Percentiles rank a stretch among this genome's conserved stretches.
Conservation (phyloP, 1,140 invertebrate genomes). For the Oryctes rhinoceros region DNA sequence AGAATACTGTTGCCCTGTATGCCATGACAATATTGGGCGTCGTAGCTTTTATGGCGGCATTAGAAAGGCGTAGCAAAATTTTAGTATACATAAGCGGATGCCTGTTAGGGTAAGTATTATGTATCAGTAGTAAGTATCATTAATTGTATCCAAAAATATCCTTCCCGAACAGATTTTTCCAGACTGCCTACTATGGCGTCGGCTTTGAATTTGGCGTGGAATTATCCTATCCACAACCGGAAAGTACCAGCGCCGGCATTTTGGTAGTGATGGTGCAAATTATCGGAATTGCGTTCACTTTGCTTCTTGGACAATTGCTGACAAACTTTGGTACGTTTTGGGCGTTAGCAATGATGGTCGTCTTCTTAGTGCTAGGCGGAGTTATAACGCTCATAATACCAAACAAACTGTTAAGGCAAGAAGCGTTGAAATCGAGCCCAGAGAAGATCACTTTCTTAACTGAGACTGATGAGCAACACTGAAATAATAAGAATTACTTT, state of each 20-base stretch:
- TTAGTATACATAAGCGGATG: conserved; percentile 48
- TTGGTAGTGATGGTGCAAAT: conserved; percentile 51
- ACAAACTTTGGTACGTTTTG: conserved; percentile 24
- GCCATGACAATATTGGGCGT: conserved; percentile 45
- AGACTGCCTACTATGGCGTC: conserved; percentile 49
- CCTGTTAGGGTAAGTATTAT: conserved; percentile 52
- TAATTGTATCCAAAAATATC: conserved; percentile 39
- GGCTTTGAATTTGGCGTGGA: conserved; percentile 53
- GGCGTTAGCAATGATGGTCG: conserved; percentile 1
- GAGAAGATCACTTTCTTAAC: not conserved
- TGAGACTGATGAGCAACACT: not conserved
- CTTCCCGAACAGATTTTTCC: conserved; percentile 48
- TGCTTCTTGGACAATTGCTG: not conserved
- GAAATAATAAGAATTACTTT: too few species aligned
- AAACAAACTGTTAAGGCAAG: conserved; percentile 9
- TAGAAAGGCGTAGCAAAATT: not conserved
- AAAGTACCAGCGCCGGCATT: conserved; percentile 52
- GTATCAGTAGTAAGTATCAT: too few species aligned
- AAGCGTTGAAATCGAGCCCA: not conserved
- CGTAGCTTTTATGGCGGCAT: conserved; percentile 15
- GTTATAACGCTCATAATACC: not conserved
- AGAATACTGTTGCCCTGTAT: conserved; percentile 47
- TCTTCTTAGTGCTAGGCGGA: not conserved
- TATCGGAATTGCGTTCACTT: conserved; percentile 48
- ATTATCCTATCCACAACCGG: conserved; percentile 51